Conservation (phyloP, 1,140 invertebrate genomes). For the Ceratina australensis region DNA sequence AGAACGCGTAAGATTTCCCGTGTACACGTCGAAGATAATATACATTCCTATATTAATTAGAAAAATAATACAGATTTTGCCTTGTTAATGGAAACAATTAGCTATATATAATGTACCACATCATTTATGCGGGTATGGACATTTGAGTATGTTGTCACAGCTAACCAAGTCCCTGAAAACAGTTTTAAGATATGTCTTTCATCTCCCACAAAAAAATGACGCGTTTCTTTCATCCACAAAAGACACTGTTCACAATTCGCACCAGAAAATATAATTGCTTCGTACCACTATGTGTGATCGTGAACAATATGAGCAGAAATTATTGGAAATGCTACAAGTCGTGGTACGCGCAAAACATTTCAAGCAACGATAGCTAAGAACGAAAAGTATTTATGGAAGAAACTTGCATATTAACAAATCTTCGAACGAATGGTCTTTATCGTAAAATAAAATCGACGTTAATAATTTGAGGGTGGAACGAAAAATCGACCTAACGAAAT, state of each 20-base stretch:
- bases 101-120: constrained; percentile 65
- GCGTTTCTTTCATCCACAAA: constrained; percentile 7
- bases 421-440: neutral
- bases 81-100: constrained; percentile 71
- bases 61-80: constrained; percentile 78
- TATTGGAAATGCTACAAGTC: neutral
- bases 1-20: constrained; percentile 40
- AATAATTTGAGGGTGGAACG: neutral
- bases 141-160: constrained; percentile 72
- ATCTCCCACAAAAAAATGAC: constrained; percentile 24
- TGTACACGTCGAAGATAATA: constrained; percentile 49
- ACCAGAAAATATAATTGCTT: neutral
- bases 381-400: neutral
- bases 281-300: neutral
- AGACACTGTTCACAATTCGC: neutral
- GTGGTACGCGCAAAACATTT: neutral
- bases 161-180: constrained; percentile 70
- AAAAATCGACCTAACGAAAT: neutral
- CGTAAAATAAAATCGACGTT: neutral
- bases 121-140: constrained; percentile 65
- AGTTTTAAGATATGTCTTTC: constrained; percentile 52
- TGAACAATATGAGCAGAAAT: neutral
- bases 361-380: neutral
- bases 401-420: too few species aligned
- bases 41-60: constrained; percentile 70